Percentiles rank a stretch among this genome's conserved stretches.
Conservation (phyloP, 2,797 vertebrate species). For the Phrynocephalus vlangalii region DNA sequence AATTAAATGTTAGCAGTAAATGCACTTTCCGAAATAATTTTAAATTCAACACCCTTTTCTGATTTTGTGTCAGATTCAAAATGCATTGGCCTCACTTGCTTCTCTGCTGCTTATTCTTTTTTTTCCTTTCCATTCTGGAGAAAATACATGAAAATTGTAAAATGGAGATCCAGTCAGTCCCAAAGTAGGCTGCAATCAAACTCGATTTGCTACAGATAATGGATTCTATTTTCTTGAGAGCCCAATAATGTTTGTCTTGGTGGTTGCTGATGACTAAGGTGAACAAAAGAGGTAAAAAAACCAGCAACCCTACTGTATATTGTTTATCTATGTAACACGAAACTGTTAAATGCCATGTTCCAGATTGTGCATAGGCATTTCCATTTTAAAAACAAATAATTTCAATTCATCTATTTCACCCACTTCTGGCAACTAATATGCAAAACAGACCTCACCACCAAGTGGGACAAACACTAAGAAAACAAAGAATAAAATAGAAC, state of each 20-base stretch:
- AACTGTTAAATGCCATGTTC: slow-evolving; percentile 5
- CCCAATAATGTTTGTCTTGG: slow-evolving; percentile 38
- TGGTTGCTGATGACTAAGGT: slow-evolving; percentile 15
- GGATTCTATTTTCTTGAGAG: slow-evolving; percentile 44
- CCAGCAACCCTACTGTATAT: rapidly evolving
- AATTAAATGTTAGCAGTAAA: slow-evolving; percentile 24
- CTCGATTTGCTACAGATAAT: slow-evolving; percentile 22
- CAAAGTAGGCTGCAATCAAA: slow-evolving; percentile 17
- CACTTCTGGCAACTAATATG: slow-evolving; percentile 6
- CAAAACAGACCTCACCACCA: too few relatives aligned
- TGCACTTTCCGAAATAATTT: slow-evolving; percentile 39
- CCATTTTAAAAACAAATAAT: neutral
- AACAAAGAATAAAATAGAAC: neutral
- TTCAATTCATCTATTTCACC: rapidly evolving
- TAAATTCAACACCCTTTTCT: slow-evolving; percentile 12
- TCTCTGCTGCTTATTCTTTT: slow-evolving; percentile 37
- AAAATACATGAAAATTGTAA: slow-evolving; percentile 58
- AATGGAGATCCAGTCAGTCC: slow-evolving; percentile 45
- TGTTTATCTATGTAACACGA: slow-evolving; percentile 27
- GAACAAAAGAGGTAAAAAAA: slow-evolving; percentile 25
- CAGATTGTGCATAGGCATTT: neutral
- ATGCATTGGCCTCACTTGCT: slow-evolving; percentile 54
- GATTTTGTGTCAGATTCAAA: slow-evolving; percentile 54
- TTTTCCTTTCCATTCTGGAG: slow-evolving; percentile 52
- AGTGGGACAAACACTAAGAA: too few relatives aligned